Percentiles rank a stretch among this genome's conserved stretches.
These are phyloP conservation scores for Whitmania pigra DNA, from an alignment of 1,140 invertebrate genomes.

Conservation along the genomic window DNA sequence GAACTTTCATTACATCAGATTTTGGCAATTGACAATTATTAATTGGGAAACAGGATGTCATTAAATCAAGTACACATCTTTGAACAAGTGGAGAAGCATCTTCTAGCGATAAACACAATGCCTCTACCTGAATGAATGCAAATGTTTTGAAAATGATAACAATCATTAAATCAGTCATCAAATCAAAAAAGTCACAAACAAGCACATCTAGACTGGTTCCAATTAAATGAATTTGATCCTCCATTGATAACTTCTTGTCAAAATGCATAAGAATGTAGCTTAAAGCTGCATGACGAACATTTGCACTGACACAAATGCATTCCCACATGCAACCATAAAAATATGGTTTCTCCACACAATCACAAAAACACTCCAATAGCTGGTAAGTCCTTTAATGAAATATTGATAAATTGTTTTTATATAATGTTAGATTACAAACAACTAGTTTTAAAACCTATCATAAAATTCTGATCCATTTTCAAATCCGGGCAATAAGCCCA, in stretches of 20 bases:
- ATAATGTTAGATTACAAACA: not conserved
- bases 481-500: conserved; percentile 71
- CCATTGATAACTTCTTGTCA: conserved; percentile 65
- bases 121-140: conserved; percentile 45
- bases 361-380: conserved; percentile 64
- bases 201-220: conserved; percentile 71
- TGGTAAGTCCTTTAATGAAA: conserved; percentile 53
- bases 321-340: conserved; percentile 85
- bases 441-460: conserved; percentile 49
- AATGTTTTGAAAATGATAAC: not conserved
- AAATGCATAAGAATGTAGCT: conserved; percentile 69
- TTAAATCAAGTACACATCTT: conserved; percentile 68
- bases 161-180: not conserved
- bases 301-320: conserved; percentile 61
- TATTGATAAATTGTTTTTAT: conserved; percentile 18
- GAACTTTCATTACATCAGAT: conserved; percentile 61
- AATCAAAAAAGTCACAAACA: conserved; percentile 45
- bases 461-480: conserved; percentile 84
- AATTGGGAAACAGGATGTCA: conserved; percentile 72
- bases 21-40: conserved; percentile 63
- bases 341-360: conserved; percentile 61
- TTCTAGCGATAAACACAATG: conserved; percentile 61
- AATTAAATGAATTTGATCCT: conserved; percentile 73
- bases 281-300: conserved; percentile 70
- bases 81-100: conserved; percentile 73